phyloP scores from a whole-genome alignment of 2,113 vertebrate genomes.

The Melospiza melodia region DNA sequence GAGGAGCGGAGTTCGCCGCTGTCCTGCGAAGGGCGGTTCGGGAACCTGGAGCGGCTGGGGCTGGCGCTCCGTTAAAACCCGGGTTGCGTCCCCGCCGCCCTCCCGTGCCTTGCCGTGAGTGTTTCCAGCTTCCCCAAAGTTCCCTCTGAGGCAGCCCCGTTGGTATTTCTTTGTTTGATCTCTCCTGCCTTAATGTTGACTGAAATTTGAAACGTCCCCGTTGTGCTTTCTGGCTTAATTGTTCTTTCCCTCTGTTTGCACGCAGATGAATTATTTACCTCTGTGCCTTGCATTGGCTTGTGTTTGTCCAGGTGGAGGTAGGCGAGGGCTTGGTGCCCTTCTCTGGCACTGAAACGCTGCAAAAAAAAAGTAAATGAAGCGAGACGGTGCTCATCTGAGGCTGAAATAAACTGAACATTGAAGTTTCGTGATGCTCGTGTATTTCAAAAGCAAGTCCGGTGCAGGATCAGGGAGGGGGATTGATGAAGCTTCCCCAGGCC shows the following conservation, averaged over 20 bases:
- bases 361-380: no score
- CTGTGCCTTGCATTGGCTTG: background rate
- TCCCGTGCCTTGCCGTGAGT: background rate
- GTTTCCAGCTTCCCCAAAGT: background rate
- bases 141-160: background rate
- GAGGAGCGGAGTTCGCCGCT: background rate
- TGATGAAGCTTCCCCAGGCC: background rate
- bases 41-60: background rate
- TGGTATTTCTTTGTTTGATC: conserved; percentile 30
- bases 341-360: background rate
- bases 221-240: background rate
- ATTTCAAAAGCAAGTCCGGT: background rate
- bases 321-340: background rate
- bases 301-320: conserved; percentile 3
- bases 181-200: background rate
- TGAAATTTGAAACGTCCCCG: conserved; percentile 1
- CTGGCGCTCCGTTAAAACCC: background rate
- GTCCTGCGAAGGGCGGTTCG: background rate
- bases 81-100: background rate
- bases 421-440: background rate
- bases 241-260: background rate
- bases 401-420: background rate
- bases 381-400: background rate
- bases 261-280: conserved; percentile 35
- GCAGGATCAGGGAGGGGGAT: background rate